Evolutionary conservation across 2,888 invertebrate species (phyloP).

Genomic region (Byasa hedistus): DNA sequence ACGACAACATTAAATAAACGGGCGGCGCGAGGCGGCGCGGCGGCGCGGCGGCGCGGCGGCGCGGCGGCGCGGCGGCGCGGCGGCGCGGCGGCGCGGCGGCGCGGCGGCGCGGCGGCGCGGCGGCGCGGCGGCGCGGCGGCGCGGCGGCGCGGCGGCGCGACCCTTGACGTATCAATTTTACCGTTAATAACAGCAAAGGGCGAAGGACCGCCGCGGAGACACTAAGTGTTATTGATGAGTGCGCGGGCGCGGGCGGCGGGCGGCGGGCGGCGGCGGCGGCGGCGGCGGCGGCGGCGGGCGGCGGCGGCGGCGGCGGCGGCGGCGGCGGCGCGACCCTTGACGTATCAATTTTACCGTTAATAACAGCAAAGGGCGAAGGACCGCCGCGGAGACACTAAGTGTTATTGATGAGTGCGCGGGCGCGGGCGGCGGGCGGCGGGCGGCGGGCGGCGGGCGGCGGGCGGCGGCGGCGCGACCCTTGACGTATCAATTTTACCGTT

Average conservation of each 20-base stretch:
- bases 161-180: conserved; percentile 68
- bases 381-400: conserved; percentile 58
- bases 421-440: conserved; percentile 39
- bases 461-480: conserved; percentile 39
- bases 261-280: conserved; percentile 11
- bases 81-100: conserved; percentile 47
- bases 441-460: background rate
- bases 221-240: conserved; percentile 71
- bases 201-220: conserved; percentile 50
- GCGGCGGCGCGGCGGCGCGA: conserved; percentile 30
- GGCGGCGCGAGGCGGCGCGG: conserved; percentile 44
- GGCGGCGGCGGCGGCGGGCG: too few species aligned
- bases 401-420: conserved; percentile 67
- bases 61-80: too few species aligned
- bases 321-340: conserved; percentile 45
- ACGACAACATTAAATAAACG: conserved; percentile 74
- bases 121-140: background rate
- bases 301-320: too few species aligned
- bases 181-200: conserved; percentile 54
- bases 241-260: conserved; percentile 46
- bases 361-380: conserved; percentile 43
- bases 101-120: conserved; percentile 34
- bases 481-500: conserved; percentile 70
- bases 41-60: conserved; percentile 39
- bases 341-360: conserved; percentile 71